Percentiles rank a stretch among this genome's conserved stretches.
Evolutionary conservation across 2,113 vertebrate genomes (phyloP).

Genomic region (Electrona antarctica): DNA sequence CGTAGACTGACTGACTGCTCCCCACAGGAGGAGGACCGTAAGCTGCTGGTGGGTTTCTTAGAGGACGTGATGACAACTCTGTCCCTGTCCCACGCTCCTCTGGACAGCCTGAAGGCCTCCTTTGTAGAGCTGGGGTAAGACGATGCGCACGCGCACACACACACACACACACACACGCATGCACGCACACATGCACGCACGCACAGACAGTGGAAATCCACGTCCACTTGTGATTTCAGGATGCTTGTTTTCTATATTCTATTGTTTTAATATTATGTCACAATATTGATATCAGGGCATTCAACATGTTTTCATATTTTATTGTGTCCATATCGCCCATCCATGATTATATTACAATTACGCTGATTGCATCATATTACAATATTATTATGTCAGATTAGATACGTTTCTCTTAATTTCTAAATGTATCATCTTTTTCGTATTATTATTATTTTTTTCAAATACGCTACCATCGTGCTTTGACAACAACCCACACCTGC

Average conservation of each 20-base stretch:
- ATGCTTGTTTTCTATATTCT: not conserved
- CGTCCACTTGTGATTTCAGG: not conserved
- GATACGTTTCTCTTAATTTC: too few species aligned
- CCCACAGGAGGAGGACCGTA: slow-evolving; percentile 94
- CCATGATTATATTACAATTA: not conserved
- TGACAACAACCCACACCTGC: too few species aligned
- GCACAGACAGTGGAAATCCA: not conserved
- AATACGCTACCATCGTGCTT: too few species aligned
- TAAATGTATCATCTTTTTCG: too few species aligned
- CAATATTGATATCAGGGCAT: too few species aligned
- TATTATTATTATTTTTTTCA: too few species aligned
- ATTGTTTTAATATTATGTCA: too few species aligned
- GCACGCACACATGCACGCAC: not conserved
- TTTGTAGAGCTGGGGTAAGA: slow-evolving; percentile 97
- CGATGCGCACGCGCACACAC: not conserved
- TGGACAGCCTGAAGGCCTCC: slow-evolving; percentile 97
- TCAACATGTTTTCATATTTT: too few species aligned
- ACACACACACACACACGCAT: not conserved
- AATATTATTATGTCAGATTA: not conserved
- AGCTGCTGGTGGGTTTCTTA: slow-evolving; percentile 94
- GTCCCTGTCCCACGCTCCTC: slow-evolving; percentile 92
- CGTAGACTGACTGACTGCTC: slow-evolving; percentile 6
- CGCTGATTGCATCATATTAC: not conserved
- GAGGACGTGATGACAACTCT: slow-evolving; percentile 98
- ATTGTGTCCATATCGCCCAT: not conserved